These are phyloP conservation scores for Habroteleia sp. DNA, from an alignment of 2,888 invertebrate species.

Conservation along the genomic window DNA sequence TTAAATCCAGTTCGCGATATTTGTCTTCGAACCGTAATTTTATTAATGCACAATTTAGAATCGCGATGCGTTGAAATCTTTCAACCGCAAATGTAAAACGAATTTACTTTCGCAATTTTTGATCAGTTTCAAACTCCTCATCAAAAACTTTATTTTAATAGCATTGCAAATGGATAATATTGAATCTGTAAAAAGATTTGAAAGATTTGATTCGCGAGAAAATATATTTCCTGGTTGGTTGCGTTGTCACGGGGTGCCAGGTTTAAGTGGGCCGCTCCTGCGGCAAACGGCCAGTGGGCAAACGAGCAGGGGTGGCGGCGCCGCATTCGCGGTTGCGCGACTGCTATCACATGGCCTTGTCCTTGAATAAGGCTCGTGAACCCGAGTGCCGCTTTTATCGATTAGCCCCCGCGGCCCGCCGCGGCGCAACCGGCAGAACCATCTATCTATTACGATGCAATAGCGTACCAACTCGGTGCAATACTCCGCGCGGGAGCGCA, in stretches of 20 bases:
- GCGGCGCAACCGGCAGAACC: conserved; percentile 75
- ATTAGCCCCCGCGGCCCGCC: conserved; percentile 81
- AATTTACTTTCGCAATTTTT: no score
- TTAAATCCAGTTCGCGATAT: no score
- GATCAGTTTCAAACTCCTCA: no score
- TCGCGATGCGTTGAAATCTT: no score
- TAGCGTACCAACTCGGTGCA: conserved; percentile 71
- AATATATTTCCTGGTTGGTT: no score
- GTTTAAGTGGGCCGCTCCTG: conserved; percentile 44
- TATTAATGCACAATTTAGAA: no score
- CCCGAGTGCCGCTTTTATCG: conserved; percentile 80
- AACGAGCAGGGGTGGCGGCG: conserved; percentile 75
- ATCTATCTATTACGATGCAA: conserved; percentile 76
- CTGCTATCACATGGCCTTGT: conserved; percentile 83
- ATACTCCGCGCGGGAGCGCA: conserved; percentile 50
- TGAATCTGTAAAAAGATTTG: no score
- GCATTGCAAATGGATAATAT: no score
- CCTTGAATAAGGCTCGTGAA: conserved; percentile 82
- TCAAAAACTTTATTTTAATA: no score
- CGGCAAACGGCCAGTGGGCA: conserved; percentile 67
- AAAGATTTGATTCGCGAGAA: no score
- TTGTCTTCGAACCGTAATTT: no score
- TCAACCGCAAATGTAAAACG: no score
- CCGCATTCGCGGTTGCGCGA: conserved; percentile 78
- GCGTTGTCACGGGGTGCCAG: conserved; percentile 27